These are phyloP conservation scores for Melanerpes formicivorus DNA, from an alignment of 2,113 vertebrate species.

Conservation along the genomic window DNA sequence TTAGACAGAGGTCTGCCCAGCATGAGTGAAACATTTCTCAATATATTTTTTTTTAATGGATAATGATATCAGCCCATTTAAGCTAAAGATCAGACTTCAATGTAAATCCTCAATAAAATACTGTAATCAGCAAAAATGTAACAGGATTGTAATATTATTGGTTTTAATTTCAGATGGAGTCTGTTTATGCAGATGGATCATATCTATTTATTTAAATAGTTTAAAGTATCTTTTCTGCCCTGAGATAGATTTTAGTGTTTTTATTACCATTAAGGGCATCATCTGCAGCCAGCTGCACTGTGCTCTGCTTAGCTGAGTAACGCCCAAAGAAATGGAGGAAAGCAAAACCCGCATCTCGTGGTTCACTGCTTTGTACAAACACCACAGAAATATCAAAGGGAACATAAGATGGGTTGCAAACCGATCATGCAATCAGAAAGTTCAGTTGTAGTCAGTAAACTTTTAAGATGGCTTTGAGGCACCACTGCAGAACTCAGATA, in stretches of 20 bases:
- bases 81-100: neutral
- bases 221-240: neutral
- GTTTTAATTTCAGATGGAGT: neutral
- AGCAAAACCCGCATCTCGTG: neutral
- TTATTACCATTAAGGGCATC: neutral
- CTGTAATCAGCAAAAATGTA: neutral
- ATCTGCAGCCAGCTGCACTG: neutral
- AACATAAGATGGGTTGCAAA: neutral
- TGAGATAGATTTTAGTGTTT: neutral
- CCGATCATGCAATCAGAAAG: neutral
- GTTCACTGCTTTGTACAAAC: neutral
- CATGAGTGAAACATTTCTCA: neutral
- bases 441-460: conserved; percentile 23
- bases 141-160: neutral
- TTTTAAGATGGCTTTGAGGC: conserved; percentile 49
- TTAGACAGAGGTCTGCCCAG: neutral
- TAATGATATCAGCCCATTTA: neutral
- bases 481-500: conserved; percentile 47
- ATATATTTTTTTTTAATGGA: neutral
- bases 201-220: neutral
- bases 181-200: neutral
- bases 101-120: neutral
- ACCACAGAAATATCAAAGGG: conserved; percentile 55
- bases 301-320: neutral
- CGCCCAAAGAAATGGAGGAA: neutral